Base-by-base conservation (phyloP, 2,797 vertebrate species). In the Hyperoplus immaculatus region DNA sequence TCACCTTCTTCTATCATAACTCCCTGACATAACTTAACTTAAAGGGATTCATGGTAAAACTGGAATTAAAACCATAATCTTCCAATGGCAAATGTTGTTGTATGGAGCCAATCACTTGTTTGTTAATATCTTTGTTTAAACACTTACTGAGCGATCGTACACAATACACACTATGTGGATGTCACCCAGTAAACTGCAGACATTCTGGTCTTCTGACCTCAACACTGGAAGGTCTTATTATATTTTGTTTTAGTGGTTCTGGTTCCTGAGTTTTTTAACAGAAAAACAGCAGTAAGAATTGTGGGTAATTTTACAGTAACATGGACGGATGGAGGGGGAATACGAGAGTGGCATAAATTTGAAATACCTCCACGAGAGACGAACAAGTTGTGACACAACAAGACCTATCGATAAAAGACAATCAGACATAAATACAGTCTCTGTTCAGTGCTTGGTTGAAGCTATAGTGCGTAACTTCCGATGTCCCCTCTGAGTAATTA, bases 251-350 rank as follows among this genome's bases (percentile, higher is more conserved):
- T 75, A 82, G 88, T 90, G 89, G 90, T 90, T 90, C 87, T 87
- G 75, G 61, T 93, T 87, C 94, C 92, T 93, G 92, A 94, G 92
- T 90, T 91, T 90, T 91, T 89, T 29, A 87, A 90, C 90, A 92
- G 92, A 80, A 78, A 84, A n/a, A 75, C 73, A 86, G 81, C 78
- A 76, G 78, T 68, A 80, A 79, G 81, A 86, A 83, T 85, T 38
- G 81, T 82, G 85, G 81, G 80, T 81, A 78, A 78, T 76, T 81
- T 29, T 8, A 77, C 69, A 62, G 47, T 47, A 58, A 85, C 45
- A 49, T 72, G 89, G 90, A 93, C 80, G 85, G 86, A 83, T 38
- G 51, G 58, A 53, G 54, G 29, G 69, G 21, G 18, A 29, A 29
- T 29, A 29, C 29, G 68, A 86, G 75, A 70, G 78, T 69, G 73